Base-by-base conservation (phyloP, 2,888 invertebrate species). In the Eulithis testata region DNA sequence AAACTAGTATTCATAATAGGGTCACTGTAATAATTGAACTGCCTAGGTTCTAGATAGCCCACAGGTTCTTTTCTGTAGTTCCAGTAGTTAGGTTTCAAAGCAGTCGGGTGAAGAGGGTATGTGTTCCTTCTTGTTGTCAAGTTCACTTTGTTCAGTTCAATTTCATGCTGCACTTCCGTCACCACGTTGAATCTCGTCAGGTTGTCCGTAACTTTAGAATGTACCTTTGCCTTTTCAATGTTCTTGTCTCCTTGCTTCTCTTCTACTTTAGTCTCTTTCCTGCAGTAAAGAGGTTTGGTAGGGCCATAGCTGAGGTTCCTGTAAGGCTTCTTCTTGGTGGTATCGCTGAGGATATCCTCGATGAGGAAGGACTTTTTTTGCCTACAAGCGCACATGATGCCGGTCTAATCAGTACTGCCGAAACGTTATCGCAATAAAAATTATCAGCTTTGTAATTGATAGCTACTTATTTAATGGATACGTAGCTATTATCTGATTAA, bases 381-480 rank as follows among this genome's bases (percentile, higher is more conserved):
- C 61, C 82, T 88, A 83, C 91, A 91, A 77, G 91, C 92, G 83
- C 91, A 92, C 92, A 92, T 92, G 76, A 59, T 81, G 85, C 71
- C 76, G 76, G 82, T 69, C 74, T 78, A 81, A 69, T 81, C 73
- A 73, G 76, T 73, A 91, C 91, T 91, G 90, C 83, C 88, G 83
- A 89, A 89, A 81, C 44, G 50, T 89, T 90, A 91, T 90, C 89
- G 71, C 65, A 71, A 75, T 36, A 54, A 76, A 78, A 77, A 80
- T 84, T 87, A 88, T 86, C 86, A 82, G 81, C 73, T 76, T 75
- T 76, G 83, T 90, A 91, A 91, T 92, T 91, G 91, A 91, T 91
- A 90, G 89, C 89, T 89, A 88, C 88, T 89, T 87, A 87, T 88
- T 90, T 88, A 90, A 89, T 90, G 90, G 89, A 87, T 84, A 83